Conservation (phyloP, 1,140 invertebrate species). For the Philopotamus ludificatus region DNA sequence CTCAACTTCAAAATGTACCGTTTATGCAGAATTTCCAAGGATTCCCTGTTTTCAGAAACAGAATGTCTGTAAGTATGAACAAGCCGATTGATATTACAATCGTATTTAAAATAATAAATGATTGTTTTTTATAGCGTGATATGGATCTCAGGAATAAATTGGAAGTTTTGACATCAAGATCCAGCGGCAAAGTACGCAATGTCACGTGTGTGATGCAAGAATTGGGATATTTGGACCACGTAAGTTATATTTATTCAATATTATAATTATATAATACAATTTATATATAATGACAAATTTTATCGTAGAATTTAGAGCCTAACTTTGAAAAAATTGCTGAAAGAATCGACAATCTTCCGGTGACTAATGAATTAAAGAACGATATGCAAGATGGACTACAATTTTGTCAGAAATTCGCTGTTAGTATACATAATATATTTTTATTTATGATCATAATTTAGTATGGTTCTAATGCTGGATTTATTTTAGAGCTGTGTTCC, state of each 20-base stretch:
- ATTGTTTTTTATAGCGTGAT: slow-evolving; percentile 51
- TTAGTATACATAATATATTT: slow-evolving; percentile 45
- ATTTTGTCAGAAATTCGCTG: slow-evolving; percentile 66
- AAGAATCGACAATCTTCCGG: slow-evolving; percentile 59
- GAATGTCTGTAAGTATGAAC: slow-evolving; percentile 49
- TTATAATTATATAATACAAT: neutral
- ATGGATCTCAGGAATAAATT: slow-evolving; percentile 60
- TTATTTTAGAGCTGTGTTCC: slow-evolving; percentile 64
- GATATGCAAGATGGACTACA: slow-evolving; percentile 64
- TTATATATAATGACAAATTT: slow-evolving; percentile 20
- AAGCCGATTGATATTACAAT: neutral
- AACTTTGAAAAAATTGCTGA: slow-evolving; percentile 62
- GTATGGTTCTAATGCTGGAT: no score
- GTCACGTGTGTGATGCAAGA: slow-evolving; percentile 69
- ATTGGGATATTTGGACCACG: slow-evolving; percentile 62
- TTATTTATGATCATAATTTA: neutral
- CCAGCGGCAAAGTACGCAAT: slow-evolving; percentile 57
- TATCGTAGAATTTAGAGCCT: slow-evolving; percentile 58
- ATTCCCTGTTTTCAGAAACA: slow-evolving; percentile 45
- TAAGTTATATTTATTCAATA: slow-evolving; percentile 13
- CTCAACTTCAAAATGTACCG: slow-evolving; percentile 45
- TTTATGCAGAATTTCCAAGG: slow-evolving; percentile 49
- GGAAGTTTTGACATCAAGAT: slow-evolving; percentile 56
- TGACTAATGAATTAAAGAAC: slow-evolving; percentile 58
- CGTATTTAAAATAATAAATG: neutral